Base-by-base conservation (phyloP, 2,797 vertebrate genomes). In the Odontamblyopus rebecca region DNA sequence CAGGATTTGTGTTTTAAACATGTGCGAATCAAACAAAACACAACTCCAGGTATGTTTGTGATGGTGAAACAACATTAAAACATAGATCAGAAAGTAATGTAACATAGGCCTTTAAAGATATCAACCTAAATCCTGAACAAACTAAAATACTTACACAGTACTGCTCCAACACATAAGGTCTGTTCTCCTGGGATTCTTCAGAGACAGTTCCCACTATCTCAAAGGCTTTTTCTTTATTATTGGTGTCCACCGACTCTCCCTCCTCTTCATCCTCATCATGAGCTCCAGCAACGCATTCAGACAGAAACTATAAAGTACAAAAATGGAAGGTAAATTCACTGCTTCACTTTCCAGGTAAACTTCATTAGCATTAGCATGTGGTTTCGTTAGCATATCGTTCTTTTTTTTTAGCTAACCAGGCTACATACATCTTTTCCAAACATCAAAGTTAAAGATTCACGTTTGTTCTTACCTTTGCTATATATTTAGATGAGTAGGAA, bases 161-260 rank as follows among this genome's bases (percentile, higher is more conserved):
- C 0, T 78, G 83, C 85, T 97, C 95, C 54, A 86, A 32, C 2
- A 93, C 91, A 69, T 92, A 91, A 0, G 82, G 72, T 51, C 38
- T 81, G 23, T 68, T 23, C 54, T 60, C 82, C 0, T 78, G 71
- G 0, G 73, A 65, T 13, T 72, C 69, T 3, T 68, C 73, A 64
- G 90, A 90, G 48, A 95, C 83, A 0, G 95, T 96, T 62, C 97
- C 97, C 67, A 96, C 96, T 1, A 99, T 71, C 72, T 95, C 89
- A 59, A 95, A 96, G 0, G 80, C 75, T 26, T 80, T 83, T 5
- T 81, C 75, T 53, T 80, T 82, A 50, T 65, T 29, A 32, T 60
- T 77, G 6, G 29, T 2, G 88, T 86, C 0, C n/a, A 50, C 2
- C 27, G 68, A 7, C 6, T 9, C 73, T 59, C 94, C 94, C 0